Percentiles rank a stretch among this genome's conserved stretches.
Evolutionary conservation across 2,113 vertebrate species (phyloP).

Genomic region (Eptesicus fuscus): DNA sequence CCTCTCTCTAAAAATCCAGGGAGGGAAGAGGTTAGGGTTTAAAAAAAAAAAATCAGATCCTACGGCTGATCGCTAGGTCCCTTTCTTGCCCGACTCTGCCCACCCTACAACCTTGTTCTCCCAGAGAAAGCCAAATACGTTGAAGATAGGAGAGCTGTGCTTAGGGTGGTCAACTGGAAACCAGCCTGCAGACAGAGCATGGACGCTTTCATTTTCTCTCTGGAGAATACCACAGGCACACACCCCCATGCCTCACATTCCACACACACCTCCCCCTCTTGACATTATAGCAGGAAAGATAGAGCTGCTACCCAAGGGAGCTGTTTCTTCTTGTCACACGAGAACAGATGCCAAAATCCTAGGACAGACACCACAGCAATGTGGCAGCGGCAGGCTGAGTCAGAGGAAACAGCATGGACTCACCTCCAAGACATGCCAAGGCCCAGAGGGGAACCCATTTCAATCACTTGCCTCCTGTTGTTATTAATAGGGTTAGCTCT

Average conservation of each 20-base stretch:
- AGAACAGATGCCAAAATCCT: conserved; percentile 58
- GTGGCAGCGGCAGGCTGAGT: conserved; percentile 40
- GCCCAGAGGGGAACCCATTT: background rate
- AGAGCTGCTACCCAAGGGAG: conserved; percentile 39
- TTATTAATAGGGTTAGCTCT: too few species aligned
- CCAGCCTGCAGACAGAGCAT: background rate
- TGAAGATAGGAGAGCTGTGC: background rate
- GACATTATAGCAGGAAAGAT: conserved; percentile 64
- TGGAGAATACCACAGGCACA: background rate
- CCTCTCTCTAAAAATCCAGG: background rate
- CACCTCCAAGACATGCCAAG: background rate
- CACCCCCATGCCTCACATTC: background rate
- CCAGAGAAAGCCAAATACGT: background rate
- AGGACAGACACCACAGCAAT: conserved; percentile 34
- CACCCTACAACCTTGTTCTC: background rate
- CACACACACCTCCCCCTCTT: conserved; percentile 48
- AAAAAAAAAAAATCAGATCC: background rate
- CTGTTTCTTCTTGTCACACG: conserved; percentile 58
- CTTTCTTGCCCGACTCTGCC: background rate
- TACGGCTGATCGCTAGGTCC: background rate
- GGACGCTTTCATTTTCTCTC: background rate
- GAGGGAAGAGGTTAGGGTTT: background rate
- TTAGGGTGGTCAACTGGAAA: background rate
- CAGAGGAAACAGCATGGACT: conserved; percentile 33
- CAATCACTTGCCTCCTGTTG: background rate